Evolutionary conservation across 92 coral and sea anemone genomes (phyloP), one percentile per base, ranked within the genome.

Genomic region (Chrysogorgia sp.): DNA sequence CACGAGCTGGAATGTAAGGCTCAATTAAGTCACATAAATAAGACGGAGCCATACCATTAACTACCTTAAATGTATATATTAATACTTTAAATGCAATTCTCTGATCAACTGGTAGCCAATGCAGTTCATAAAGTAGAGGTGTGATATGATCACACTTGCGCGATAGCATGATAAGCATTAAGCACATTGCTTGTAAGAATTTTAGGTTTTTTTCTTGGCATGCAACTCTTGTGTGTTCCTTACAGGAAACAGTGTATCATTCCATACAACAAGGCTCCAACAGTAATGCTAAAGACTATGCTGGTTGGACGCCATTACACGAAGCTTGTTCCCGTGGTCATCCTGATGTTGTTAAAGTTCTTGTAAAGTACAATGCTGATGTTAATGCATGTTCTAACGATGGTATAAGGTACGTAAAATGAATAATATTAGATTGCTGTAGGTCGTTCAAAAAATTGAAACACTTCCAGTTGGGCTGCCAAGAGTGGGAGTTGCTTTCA

Each of bases 251-350:
- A 1, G 98, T 94, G 10, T 90, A 84, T 20, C 97, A 86, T 45
- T 92, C 88, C 60, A 92, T 94, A 17, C 88, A 89, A 17, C 96
- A 90, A 86, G 98, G 98, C 61, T 85, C 91, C 23, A 92, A 94
- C 59, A 93, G 97, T 2, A 91, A 85, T 43, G 98, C 98, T 34
- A 94, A 90, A 45, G 98, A 94, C 77, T 90, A 94, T 77, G 98
- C 98, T 22, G 98, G 98, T 29, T 94, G 98, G 98, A 91, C 98
- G 74, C 98, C 98, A 58, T 91, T 94, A 64, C 98, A 94, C 76
- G 98, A 94, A 84, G 98, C 98, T 29, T 94, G 98, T 77, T 91
- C 98, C 34, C 88, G 98, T 71, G 98, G 98, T 67, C 87, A 91
- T 57, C 85, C 90, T 24, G 96, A 83, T 43, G 98, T 94, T 26